Percentiles rank a stretch among this genome's conserved stretches.
Evolutionary conservation across 2,888 invertebrate genomes (phyloP).

Genomic region (Lepidonotus clava): DNA sequence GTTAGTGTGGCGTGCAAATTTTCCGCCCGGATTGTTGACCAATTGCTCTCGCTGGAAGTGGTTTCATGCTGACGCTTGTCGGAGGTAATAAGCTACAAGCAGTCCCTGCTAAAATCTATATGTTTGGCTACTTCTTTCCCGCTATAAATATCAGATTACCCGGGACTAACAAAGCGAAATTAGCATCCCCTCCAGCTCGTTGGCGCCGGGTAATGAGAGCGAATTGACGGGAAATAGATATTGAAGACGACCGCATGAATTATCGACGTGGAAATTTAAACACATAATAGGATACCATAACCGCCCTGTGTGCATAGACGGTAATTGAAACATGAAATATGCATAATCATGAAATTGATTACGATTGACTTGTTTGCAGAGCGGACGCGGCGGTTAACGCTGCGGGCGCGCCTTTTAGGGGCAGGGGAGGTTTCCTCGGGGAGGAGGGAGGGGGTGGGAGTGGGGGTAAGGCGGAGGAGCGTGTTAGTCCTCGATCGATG

Average conservation of each 20-base stretch:
- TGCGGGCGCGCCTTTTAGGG: conserved; percentile 15
- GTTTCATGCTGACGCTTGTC: background rate
- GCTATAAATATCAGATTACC: background rate
- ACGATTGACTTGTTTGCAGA: conserved; percentile 40
- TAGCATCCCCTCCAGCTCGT: background rate
- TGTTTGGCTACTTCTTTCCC: background rate
- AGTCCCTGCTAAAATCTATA: background rate
- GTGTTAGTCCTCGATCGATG: too few relatives aligned
- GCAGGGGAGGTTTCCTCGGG: background rate
- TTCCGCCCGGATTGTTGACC: background rate
- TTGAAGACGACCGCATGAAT: background rate
- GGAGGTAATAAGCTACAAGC: background rate
- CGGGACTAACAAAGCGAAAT: background rate
- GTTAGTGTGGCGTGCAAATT: background rate
- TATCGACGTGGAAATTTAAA: conserved; percentile 50
- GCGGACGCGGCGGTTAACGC: background rate
- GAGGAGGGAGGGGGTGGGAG: too few relatives aligned
- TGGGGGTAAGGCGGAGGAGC: too few relatives aligned
- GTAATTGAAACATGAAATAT: conserved; percentile 59
- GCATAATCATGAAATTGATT: conserved; percentile 47
- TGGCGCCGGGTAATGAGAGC: background rate
- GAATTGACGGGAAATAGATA: conserved; percentile 17
- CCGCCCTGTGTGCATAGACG: conserved; percentile 30
- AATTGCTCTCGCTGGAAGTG: too few relatives aligned
- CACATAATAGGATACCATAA: conserved; percentile 42